Conservation (phyloP, 1,140 invertebrate species). For the Thaumatotibia leucotreta region DNA sequence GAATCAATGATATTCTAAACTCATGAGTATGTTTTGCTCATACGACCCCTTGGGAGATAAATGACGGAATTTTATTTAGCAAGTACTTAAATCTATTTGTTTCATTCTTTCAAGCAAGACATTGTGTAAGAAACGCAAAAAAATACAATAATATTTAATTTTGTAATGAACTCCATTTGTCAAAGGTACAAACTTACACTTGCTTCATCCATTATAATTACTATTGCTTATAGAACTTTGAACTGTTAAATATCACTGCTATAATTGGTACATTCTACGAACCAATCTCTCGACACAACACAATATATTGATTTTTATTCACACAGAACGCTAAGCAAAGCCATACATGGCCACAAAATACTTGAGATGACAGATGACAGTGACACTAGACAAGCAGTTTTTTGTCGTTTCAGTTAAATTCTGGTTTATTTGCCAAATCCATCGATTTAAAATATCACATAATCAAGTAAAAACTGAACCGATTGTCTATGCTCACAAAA, state of each 20-base stretch:
- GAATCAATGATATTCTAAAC: neutral
- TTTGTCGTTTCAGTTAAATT: neutral
- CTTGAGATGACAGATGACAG: neutral
- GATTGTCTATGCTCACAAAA: too few relatives aligned
- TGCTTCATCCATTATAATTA: conserved; percentile 31
- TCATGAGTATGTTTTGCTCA: too few relatives aligned
- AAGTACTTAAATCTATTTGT: too few relatives aligned
- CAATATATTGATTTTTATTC: conserved; percentile 14
- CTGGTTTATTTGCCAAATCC: neutral
- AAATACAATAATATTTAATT: too few relatives aligned
- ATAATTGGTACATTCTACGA: neutral
- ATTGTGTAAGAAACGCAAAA: too few relatives aligned
- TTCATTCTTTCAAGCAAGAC: too few relatives aligned
- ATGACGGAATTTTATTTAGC: too few relatives aligned
- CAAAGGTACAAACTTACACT: conserved; percentile 29
- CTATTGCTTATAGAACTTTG: neutral
- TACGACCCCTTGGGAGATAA: too few relatives aligned
- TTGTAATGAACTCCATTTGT: too few relatives aligned
- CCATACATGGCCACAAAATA: neutral
- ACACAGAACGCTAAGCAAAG: neutral
- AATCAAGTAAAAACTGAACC: too few relatives aligned
- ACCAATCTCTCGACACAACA: neutral
- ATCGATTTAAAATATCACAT: neutral
- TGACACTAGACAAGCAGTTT: neutral
- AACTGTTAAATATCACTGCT: neutral